Base-by-base conservation (phyloP, 1,140 invertebrate genomes). In the Stegodyphus mimosarum region DNA sequence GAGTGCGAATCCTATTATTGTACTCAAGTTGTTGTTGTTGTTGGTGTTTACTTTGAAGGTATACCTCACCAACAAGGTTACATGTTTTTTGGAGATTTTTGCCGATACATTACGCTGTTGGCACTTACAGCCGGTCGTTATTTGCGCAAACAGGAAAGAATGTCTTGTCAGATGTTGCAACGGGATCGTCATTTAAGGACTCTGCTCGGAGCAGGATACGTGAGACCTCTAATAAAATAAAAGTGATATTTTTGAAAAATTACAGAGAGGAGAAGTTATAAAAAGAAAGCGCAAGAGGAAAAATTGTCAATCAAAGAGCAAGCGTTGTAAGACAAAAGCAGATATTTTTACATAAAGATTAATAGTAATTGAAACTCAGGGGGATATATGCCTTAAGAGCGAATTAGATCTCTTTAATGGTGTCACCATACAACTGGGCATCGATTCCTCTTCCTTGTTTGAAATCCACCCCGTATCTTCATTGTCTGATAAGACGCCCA, bases 211-310 rank as follows among this genome's bases (percentile, higher is more conserved):
- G 7, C 10, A 7, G 50, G 48, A 7, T 72, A 33, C 33, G n/a
- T 48, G 70, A 72, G n/a, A 72, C 50, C 6, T 7, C 33, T 7
- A 72, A 49, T 33, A 33, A 51, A 50, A 72, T 72, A 72, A 51
- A 49, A 48, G 70, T 50, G 70, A 72, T 50, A 72, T 51, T 72
- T 17, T 72, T 72, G 7, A 51, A 48, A 17, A 51, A 49, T 11
- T 72, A 5, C 70, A 72, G n/a, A 49, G 10, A 49, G 70, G 70
- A 49, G 70, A n/a, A n/a, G 53, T 13, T 15, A 49, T 49, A 49
- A 72, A 72, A 72, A 72, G 70, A 50, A 72, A 72, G 66, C 15
- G 18, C 15, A 67, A 67, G n/a, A 55, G 13, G 64, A 66, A 66
- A 66, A n/a, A 10, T 66, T 17, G 64, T 66, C 10, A 49, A 6